Percentiles rank a stretch among this genome's conserved stretches.
Conservation (phyloP, 2,888 invertebrate species). For the Dasypolia templi region DNA sequence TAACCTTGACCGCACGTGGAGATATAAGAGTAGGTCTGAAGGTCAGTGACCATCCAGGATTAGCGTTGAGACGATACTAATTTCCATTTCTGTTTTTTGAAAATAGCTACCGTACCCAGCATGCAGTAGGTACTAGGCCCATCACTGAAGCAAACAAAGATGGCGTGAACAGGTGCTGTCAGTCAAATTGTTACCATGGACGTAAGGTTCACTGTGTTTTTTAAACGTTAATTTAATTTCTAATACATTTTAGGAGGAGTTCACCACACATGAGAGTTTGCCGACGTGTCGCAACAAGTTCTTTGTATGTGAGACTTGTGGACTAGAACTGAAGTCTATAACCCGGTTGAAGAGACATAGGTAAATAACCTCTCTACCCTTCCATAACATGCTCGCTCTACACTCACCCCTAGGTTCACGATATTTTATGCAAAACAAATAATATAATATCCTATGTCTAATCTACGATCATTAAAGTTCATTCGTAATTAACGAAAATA, state of each 20-base stretch:
- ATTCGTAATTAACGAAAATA: no score
- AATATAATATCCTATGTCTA: neutral
- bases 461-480: no score
- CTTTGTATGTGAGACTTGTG: constrained; percentile 73
- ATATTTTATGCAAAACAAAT: neutral
- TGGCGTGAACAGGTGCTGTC: no score
- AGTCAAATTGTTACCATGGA: neutral
- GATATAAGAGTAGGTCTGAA: no score
- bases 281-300: constrained; percentile 60
- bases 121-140: no score
- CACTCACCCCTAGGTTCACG: neutral
- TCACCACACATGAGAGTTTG: constrained; percentile 65
- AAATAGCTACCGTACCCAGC: no score
- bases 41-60: no score
- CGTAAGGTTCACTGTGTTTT: neutral
- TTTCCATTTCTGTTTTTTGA: no score
- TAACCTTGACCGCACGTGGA: no score
- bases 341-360: constrained; percentile 71
- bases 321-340: constrained; percentile 66
- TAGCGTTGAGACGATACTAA: no score
- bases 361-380: constrained; percentile 41
- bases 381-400: neutral
- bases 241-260: constrained; percentile 61
- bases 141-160: no score
- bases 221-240: neutral